A percentile compares a stretch with the other conserved stretches of the same genome.
These are phyloP conservation scores for Ericerus pela DNA, from an alignment of 1,140 invertebrate genomes.

Conservation along the genomic window DNA sequence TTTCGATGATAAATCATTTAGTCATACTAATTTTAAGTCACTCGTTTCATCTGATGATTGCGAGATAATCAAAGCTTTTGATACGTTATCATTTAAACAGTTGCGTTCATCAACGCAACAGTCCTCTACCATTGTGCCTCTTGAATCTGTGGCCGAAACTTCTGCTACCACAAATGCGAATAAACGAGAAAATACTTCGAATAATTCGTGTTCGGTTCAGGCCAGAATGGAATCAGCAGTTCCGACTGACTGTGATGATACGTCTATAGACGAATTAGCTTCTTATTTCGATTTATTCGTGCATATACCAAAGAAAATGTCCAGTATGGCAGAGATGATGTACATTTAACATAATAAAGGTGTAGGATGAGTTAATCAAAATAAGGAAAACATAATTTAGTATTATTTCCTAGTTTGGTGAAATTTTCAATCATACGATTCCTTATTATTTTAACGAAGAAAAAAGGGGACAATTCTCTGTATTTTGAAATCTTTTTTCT, in stretches of 20 bases:
- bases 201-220: not conserved
- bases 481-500: too few relatives aligned
- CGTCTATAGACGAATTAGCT: slow-evolving; percentile 79
- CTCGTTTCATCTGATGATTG: not conserved
- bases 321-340: slow-evolving; percentile 92
- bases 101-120: too few relatives aligned
- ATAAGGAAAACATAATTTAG: not conserved
- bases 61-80: not conserved
- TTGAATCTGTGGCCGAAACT: not conserved
- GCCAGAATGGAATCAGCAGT: not conserved
- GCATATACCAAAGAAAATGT: slow-evolving; percentile 92
- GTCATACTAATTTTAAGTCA: not conserved
- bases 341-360: slow-evolving; percentile 65
- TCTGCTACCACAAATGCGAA: not conserved
- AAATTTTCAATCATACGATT: too few relatives aligned
- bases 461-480: too few relatives aligned
- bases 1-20: not conserved
- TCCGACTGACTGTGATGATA: slow-evolving; percentile 35
- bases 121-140: too few relatives aligned
- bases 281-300: slow-evolving; percentile 85
- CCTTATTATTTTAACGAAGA: too few relatives aligned
- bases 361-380: not conserved
- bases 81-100: slow-evolving; percentile 1
- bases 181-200: not conserved
- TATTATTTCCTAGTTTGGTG: too few relatives aligned